A percentile compares a stretch with the other conserved stretches of the same genome.
Conservation (phyloP, 2,113 vertebrate genomes). For the Aramus guarauna region DNA sequence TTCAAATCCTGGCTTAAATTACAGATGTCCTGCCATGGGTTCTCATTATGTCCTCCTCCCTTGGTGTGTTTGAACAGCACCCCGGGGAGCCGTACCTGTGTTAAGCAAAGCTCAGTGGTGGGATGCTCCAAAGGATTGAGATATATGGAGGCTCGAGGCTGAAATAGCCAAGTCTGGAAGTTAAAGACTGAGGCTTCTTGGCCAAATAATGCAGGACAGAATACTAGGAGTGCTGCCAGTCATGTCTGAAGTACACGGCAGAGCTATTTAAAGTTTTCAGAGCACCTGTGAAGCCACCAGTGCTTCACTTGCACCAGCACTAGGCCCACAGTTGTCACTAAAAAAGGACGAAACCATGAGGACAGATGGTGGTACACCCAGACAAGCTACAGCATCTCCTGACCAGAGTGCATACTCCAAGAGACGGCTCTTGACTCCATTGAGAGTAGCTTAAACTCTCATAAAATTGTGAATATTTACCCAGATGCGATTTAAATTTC, state of each 20-base stretch:
- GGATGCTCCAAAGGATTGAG: neutral
- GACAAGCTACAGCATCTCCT: neutral
- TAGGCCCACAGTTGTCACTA: neutral
- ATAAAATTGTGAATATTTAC: neutral
- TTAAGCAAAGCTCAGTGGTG: neutral
- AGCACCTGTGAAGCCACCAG: conserved; percentile 16
- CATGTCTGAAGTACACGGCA: neutral
- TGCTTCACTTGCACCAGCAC: neutral
- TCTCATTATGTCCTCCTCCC: neutral
- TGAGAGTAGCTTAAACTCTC: neutral
- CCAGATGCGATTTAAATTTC: neutral
- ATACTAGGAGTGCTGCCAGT: neutral
- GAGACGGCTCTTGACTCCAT: neutral
- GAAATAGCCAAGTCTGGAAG: neutral
- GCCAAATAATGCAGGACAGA: neutral
- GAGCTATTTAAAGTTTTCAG: conserved; percentile 25
- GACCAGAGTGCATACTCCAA: fast-evolving
- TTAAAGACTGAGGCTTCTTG: neutral
- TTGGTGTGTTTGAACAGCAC: neutral
- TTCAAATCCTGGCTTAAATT: conserved; percentile 41
- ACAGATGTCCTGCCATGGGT: conserved; percentile 20
- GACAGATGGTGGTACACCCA: neutral
- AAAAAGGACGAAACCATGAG: neutral
- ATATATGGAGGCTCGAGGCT: neutral
- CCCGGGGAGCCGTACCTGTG: neutral